Base-by-base conservation (phyloP, 2,113 vertebrate species). In the Amia ocellicauda region DNA sequence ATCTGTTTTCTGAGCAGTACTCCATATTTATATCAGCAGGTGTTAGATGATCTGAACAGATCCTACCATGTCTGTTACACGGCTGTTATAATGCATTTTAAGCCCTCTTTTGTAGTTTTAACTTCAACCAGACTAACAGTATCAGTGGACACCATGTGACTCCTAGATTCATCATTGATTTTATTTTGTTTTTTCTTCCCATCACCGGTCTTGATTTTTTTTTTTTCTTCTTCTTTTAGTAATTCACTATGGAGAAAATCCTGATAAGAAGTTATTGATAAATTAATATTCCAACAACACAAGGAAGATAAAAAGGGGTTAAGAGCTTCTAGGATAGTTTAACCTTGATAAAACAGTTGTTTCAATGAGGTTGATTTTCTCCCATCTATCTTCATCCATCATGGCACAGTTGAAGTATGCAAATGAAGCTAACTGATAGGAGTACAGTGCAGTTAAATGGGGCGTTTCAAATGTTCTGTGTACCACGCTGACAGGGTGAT, bases 261-360 rank as follows among this genome's bases (percentile, higher is more conserved):
- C 22, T 16, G 54, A 57, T 64, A 64, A 67, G 66, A 78, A 76
- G 28, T 70, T 82, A 75, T 75, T 80, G 79, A 83, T 83, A 81
- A 82, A 78, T 83, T 82, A 78, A 85, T 84, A 85, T 83, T 81
- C 80, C 20, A 67, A 84, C 80, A 82, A 80, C 76, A 79, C 65
- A 53, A 67, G 70, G 28, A 66, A 85, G 85, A 87, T 87, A 91
- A 91, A 90, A 90, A 83, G 82, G 83, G 85, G 84, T 89, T 84
- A 76, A 78, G 86, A 88, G 84, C 79, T 58, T 87, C 61, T 83
- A 85, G 91, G 90, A 86, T 92, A 84, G 87, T 80, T 85, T 93
- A 92, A 94, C 92, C 92, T 94, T 93, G 91, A 95, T 93, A 90
- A 93, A 94, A 88, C 76, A 86, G 89, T 90, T 88, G 87, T 94